phyloP scores from a whole-genome alignment of 2,113 vertebrate species.

The Dinomys branickii region DNA sequence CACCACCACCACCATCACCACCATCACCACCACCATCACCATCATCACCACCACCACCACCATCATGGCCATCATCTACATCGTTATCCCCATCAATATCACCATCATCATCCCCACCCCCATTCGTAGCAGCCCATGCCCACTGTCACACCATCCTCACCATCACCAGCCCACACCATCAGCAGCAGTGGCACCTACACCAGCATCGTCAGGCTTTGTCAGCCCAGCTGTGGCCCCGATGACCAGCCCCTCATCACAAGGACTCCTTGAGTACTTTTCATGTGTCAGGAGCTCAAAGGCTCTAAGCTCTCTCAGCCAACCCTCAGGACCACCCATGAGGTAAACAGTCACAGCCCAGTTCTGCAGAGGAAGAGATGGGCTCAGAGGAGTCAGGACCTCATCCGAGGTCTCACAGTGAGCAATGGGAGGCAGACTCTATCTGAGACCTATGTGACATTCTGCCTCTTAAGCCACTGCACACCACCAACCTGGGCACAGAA shows the following conservation, averaged over 20 bases:
- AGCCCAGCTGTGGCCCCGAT: neutral
- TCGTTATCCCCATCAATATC: fast-evolving
- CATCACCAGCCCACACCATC: fast-evolving
- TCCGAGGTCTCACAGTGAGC: neutral
- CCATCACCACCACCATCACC: neutral
- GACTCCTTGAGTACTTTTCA: neutral
- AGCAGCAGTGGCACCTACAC: neutral
- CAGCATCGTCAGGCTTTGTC: neutral
- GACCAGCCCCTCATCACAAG: neutral
- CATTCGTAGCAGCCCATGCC: fast-evolving
- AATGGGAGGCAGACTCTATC: neutral
- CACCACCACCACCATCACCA: fast-evolving
- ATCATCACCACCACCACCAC: fast-evolving
- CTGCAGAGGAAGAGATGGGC: neutral
- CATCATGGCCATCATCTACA: neutral
- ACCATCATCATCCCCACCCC: too few relatives aligned
- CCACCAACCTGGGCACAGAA: neutral
- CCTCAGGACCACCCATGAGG: neutral
- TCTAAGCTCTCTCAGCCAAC: neutral
- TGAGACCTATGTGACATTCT: neutral
- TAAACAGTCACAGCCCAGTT: neutral
- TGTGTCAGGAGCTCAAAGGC: neutral
- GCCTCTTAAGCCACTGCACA: neutral
- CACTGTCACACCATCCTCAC: neutral
- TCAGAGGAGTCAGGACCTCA: neutral